phyloP scores from a whole-genome alignment of 2,888 invertebrate species.

The Caenorhabditis drosophilae region DNA sequence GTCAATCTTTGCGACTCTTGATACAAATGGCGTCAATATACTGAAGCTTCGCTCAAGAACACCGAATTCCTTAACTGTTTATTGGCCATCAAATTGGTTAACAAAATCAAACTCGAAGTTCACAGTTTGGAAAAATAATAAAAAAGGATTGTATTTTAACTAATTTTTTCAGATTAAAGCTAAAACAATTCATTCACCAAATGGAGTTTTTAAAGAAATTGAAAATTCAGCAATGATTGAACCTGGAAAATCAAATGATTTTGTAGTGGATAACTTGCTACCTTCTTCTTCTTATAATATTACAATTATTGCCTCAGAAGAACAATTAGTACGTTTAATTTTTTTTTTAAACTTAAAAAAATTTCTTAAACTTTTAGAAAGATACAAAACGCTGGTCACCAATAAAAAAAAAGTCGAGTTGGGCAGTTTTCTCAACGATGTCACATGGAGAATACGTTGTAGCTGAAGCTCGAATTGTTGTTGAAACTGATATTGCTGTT shows the following conservation, averaged over 20 bases:
- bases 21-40: slow-evolving; percentile 31
- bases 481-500: slow-evolving; percentile 54
- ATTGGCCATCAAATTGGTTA: slow-evolving; percentile 54
- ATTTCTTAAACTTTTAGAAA: not conserved
- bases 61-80: slow-evolving; percentile 50
- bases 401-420: slow-evolving; percentile 42
- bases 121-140: slow-evolving; percentile 25
- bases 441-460: slow-evolving; percentile 54
- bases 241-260: slow-evolving; percentile 40
- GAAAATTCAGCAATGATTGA: slow-evolving; percentile 45
- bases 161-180: slow-evolving; percentile 45
- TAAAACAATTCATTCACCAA: slow-evolving; percentile 46
- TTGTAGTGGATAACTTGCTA: slow-evolving; percentile 41
- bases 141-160: not conserved
- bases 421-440: slow-evolving; percentile 55
- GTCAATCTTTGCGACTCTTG: slow-evolving; percentile 48
- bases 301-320: slow-evolving; percentile 41
- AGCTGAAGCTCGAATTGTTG: slow-evolving; percentile 51
- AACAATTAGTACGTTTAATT: slow-evolving; percentile 4
- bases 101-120: slow-evolving; percentile 42
- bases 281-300: slow-evolving; percentile 56
- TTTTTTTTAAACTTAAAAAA: not conserved
- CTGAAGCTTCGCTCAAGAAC: slow-evolving; percentile 40
- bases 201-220: slow-evolving; percentile 51
- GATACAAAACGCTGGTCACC: slow-evolving; percentile 26